These are phyloP conservation scores for Platichthys flesus DNA, from an alignment of 2,113 vertebrate species.

Conservation along the genomic window DNA sequence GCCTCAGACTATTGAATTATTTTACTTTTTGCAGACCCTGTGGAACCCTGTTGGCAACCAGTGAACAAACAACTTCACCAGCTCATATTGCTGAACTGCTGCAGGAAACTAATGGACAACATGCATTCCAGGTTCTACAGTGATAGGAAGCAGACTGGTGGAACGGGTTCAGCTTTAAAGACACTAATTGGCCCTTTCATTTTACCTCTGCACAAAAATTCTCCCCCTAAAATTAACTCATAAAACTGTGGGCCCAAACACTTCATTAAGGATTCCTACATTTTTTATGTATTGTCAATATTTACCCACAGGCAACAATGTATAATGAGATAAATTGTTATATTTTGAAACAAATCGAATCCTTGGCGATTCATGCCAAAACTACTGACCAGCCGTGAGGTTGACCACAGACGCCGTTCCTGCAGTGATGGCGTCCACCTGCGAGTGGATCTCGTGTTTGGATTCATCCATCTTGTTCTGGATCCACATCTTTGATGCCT, in stretches of 20 bases:
- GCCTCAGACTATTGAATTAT: too few species aligned
- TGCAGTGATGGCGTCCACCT: conserved; percentile 98
- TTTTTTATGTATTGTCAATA: too few species aligned
- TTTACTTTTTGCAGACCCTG: too few species aligned
- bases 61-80: too few species aligned
- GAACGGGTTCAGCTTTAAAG: conserved; percentile 31
- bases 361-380: neutral
- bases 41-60: too few species aligned
- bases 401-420: conserved; percentile 98
- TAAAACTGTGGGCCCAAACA: conserved; percentile 34
- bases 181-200: conserved; percentile 48
- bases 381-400: conserved; percentile 93
- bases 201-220: conserved; percentile 29
- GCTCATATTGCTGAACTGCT: too few species aligned
- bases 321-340: neutral
- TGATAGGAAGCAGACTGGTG: conserved; percentile 37
- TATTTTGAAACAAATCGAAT: too few species aligned
- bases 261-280: conserved; percentile 18
- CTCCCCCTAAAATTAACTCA: neutral
- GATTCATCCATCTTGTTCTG: conserved; percentile 99
- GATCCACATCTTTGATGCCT: conserved; percentile 98
- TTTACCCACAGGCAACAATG: neutral
- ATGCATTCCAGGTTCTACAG: neutral
- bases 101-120: conserved; percentile 7
- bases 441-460: conserved; percentile 99